These are phyloP conservation scores for Alces alces DNA, from an alignment of 2,113 vertebrate genomes.

Conservation along the genomic window DNA sequence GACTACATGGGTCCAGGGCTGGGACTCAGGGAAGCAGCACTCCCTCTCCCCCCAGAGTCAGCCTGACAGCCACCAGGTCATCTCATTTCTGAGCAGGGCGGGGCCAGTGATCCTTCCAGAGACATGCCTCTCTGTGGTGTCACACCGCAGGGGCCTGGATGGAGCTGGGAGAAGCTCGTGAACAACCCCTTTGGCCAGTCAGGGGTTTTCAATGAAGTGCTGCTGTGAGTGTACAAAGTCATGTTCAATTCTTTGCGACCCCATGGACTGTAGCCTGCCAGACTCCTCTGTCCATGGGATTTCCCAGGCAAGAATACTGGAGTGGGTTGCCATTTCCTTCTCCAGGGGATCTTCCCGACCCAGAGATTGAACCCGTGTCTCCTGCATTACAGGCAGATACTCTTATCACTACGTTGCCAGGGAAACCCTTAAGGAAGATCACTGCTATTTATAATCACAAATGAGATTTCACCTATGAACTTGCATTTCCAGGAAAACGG, in stretches of 20 bases:
- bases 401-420: neutral
- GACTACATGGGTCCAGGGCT: neutral
- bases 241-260: neutral
- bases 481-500: neutral
- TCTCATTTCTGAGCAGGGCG: neutral
- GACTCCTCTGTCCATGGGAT: neutral
- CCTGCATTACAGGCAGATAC: neutral
- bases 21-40: neutral
- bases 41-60: fast-evolving
- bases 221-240: neutral
- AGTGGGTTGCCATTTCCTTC: neutral
- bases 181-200: neutral
- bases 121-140: neutral
- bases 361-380: neutral
- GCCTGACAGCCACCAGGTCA: neutral
- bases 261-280: neutral
- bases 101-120: neutral
- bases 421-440: neutral
- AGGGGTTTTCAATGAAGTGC: neutral
- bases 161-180: neutral
- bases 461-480: neutral
- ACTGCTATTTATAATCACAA: neutral
- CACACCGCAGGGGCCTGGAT: neutral
- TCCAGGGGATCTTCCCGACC: neutral
- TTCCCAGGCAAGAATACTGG: neutral